phyloP scores from a whole-genome alignment of 64 coral and sea anemone genomes.

The Catalaphyllia jardinei region DNA sequence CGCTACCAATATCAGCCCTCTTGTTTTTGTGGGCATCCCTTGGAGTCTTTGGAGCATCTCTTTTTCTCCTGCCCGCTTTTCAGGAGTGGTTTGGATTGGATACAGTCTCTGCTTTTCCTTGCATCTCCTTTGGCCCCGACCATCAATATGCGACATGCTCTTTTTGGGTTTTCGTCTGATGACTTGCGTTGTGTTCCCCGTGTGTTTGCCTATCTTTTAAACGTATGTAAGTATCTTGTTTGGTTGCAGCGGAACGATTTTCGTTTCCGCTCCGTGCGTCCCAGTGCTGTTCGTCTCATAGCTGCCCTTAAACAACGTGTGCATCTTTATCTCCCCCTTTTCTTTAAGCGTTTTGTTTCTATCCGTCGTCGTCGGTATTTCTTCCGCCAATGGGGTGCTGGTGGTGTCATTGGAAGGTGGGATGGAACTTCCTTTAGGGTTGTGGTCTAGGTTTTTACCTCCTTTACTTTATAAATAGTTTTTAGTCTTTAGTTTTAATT shows the following conservation, averaged over 20 bases:
- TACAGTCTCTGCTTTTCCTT: background rate
- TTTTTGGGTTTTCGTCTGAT: conserved; percentile 6
- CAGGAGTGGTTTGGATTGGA: background rate
- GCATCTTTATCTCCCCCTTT: background rate
- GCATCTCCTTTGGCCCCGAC: background rate
- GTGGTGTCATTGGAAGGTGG: no score
- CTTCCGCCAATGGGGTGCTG: no score
- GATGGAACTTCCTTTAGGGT: no score
- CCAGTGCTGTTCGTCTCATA: background rate
- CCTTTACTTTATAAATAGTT: no score
- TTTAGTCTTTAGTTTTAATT: no score
- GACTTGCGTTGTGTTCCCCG: background rate
- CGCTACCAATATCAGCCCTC: background rate
- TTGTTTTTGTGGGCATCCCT: background rate
- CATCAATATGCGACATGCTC: background rate
- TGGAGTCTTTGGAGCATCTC: background rate
- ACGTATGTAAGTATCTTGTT: conserved; percentile 2
- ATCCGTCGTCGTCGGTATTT: no score
- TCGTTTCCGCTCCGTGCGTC: background rate
- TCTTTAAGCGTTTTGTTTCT: conserved; percentile 16
- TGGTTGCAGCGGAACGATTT: conserved; percentile 17
- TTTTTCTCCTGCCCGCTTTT: conserved; percentile 6
- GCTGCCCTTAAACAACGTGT: background rate
- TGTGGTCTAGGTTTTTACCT: no score
- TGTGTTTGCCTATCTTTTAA: conserved; percentile 4